Conservation (phyloP, 2,888 invertebrate genomes). For the Andricus curvator region DNA sequence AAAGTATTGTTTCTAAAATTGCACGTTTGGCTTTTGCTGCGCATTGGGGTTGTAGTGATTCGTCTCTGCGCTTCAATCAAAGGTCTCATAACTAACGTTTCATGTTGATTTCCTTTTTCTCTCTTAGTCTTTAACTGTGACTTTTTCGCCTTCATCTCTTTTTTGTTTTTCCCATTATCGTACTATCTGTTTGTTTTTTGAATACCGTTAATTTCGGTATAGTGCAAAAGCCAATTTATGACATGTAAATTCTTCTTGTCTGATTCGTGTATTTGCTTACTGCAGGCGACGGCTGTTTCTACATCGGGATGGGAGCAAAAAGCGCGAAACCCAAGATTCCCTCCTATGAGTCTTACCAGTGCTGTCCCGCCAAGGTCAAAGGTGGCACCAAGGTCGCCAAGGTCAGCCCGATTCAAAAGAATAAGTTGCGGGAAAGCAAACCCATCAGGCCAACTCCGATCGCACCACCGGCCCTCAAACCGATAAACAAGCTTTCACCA, state of each 20-base stretch:
- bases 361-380: conserved; percentile 92
- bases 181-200: conserved; percentile 48
- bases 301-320: conserved; percentile 96
- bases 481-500: conserved; percentile 77
- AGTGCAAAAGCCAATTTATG: conserved; percentile 47
- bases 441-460: conserved; percentile 64
- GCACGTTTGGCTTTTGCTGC: conserved; percentile 73
- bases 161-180: conserved; percentile 17
- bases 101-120: conserved; percentile 42
- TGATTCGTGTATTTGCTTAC: conserved; percentile 88
- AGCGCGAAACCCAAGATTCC: conserved; percentile 87
- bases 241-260: conserved; percentile 62
- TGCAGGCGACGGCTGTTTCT: conserved; percentile 98
- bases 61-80: conserved; percentile 53
- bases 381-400: conserved; percentile 90
- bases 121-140: conserved; percentile 27
- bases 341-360: conserved; percentile 93
- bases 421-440: conserved; percentile 57
- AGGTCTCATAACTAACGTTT: conserved; percentile 61
- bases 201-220: conserved; percentile 40
- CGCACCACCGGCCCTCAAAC: conserved; percentile 70
- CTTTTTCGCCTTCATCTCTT: conserved; percentile 22
- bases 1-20: conserved; percentile 58
- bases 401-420: conserved; percentile 78
- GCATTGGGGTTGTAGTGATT: conserved; percentile 69